A percentile compares a stretch with the other conserved stretches of the same genome.
Evolutionary conservation across 2,113 vertebrate species (phyloP).

Genomic region (Microcebus jonahi): DNA sequence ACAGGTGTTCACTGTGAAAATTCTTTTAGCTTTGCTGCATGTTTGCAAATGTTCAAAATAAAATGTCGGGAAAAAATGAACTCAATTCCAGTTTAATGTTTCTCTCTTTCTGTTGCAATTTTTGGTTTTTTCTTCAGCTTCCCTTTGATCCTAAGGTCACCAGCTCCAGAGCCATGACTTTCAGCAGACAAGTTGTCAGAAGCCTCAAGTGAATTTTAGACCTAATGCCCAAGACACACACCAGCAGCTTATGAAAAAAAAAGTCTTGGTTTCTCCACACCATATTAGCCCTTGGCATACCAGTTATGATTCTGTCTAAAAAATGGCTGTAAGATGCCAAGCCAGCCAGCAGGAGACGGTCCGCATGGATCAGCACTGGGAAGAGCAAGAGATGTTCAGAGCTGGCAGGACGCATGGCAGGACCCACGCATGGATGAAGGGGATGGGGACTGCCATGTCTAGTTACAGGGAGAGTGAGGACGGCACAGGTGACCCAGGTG

Average conservation of each 20-base stretch:
- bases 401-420: fast-evolving
- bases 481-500: neutral
- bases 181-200: slow-evolving; percentile 60
- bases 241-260: slow-evolving; percentile 36
- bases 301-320: neutral
- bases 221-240: slow-evolving; percentile 63
- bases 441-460: neutral
- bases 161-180: slow-evolving; percentile 53
- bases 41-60: neutral
- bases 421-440: neutral
- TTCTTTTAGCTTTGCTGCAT: neutral
- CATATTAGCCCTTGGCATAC: slow-evolving; percentile 18
- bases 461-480: neutral
- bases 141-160: slow-evolving; percentile 51
- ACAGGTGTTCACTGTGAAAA: neutral
- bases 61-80: slow-evolving; percentile 22
- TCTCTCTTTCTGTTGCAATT: neutral
- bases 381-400: neutral
- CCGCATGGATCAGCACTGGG: fast-evolving
- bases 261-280: slow-evolving; percentile 47
- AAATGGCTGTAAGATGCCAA: neutral
- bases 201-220: slow-evolving; percentile 57
- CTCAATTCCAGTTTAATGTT: slow-evolving; percentile 22
- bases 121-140: slow-evolving; percentile 40
- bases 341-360: neutral